Conservation (phyloP, 2,113 vertebrate genomes). For the Zosterops hypoxanthus region DNA sequence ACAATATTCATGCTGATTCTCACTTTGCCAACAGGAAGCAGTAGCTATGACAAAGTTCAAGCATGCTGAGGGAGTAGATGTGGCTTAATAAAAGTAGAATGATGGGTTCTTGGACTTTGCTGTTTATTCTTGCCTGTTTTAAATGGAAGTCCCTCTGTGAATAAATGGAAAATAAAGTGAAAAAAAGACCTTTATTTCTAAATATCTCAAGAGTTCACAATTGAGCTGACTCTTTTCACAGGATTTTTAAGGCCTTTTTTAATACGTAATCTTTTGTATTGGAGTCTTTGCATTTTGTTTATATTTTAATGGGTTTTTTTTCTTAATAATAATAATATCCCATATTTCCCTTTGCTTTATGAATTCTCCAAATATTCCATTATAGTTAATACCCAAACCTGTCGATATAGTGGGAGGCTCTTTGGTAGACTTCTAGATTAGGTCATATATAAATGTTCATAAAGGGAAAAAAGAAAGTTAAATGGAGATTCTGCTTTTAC, state of each 20-base stretch:
- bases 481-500: background rate
- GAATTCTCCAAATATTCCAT: background rate
- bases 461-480: background rate
- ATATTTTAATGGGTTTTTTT: conserved; percentile 2
- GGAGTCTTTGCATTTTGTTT: background rate
- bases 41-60: conserved; percentile 30
- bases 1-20: conserved; percentile 5
- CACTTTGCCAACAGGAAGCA: conserved; percentile 54
- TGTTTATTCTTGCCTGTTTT: background rate
- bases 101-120: background rate
- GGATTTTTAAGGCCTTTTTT: background rate
- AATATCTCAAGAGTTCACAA: background rate
- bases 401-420: background rate
- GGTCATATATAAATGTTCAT: background rate
- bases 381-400: background rate
- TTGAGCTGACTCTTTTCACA: background rate
- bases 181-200: background rate
- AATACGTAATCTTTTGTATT: background rate
- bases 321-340: background rate
- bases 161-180: background rate
- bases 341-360: background rate
- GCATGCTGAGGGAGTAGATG: background rate
- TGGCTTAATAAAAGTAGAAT: conserved; percentile 39
- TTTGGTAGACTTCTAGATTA: background rate
- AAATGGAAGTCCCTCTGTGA: background rate